These are phyloP conservation scores for Saimiri boliviensis DNA, from an alignment of 2,113 vertebrate genomes.

Conservation along the genomic window DNA sequence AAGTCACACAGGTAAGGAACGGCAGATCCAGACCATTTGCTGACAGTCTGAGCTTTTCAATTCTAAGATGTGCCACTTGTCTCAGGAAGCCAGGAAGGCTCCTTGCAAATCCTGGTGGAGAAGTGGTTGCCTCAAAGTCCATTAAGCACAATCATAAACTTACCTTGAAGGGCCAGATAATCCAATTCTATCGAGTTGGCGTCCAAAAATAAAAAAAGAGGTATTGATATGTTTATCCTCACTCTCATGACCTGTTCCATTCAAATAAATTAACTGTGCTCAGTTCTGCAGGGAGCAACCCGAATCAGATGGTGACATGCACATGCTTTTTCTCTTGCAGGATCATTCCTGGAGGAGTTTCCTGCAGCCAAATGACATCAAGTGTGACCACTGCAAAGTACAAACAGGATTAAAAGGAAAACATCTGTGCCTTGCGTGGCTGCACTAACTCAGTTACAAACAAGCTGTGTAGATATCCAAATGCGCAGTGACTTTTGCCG, in stretches of 20 bases:
- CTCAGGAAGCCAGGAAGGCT: not conserved
- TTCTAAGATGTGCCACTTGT: not conserved
- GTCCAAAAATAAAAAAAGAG: constrained; percentile 60
- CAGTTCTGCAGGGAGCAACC: constrained; percentile 65
- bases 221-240: constrained; percentile 72
- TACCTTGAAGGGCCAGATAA: constrained; percentile 55
- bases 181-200: constrained; percentile 61
- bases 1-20: not conserved
- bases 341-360: constrained; percentile 49
- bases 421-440: constrained; percentile 53
- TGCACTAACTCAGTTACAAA: constrained; percentile 15
- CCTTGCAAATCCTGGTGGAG: not conserved
- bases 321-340: constrained; percentile 39
- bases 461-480: not conserved
- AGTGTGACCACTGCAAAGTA: constrained; percentile 27
- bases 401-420: constrained; percentile 53
- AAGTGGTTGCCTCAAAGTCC: constrained; percentile 28
- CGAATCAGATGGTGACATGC: constrained; percentile 42
- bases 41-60: not conserved
- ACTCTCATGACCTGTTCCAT: constrained; percentile 63
- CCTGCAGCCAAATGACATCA: constrained; percentile 27
- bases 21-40: not conserved
- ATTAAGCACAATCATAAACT: constrained; percentile 25
- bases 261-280: constrained; percentile 69
- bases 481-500: constrained; percentile 54